phyloP scores from a whole-genome alignment of 1,140 invertebrate genomes.

The Scaptomyza pallida region DNA sequence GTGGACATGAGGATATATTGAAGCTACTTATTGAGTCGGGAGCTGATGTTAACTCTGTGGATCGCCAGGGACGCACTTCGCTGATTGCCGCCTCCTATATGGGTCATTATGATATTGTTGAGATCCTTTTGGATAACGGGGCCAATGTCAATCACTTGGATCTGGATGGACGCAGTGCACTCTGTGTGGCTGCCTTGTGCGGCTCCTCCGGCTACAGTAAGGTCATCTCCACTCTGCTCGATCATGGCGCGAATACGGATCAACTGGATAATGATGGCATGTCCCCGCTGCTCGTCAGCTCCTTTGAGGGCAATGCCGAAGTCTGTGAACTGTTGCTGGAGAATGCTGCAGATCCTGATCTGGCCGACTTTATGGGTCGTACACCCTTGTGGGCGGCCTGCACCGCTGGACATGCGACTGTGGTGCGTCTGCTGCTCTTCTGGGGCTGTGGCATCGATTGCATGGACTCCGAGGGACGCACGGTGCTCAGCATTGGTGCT shows the following conservation, averaged over 20 bases:
- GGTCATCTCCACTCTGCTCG: constrained; percentile 90
- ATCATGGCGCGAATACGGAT: constrained; percentile 93
- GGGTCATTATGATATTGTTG: constrained; percentile 96
- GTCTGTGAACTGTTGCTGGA: constrained; percentile 94
- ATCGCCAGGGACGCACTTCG: constrained; percentile 94
- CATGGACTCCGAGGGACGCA: constrained; percentile 95
- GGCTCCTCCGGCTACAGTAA: constrained; percentile 93
- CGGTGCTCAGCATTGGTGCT: constrained; percentile 93
- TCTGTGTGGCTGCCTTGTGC: constrained; percentile 96
- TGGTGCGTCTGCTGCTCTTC: constrained; percentile 92
- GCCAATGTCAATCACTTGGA: constrained; percentile 95
- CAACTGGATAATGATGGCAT: constrained; percentile 96
- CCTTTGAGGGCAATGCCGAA: constrained; percentile 93
- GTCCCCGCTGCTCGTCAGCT: constrained; percentile 96
- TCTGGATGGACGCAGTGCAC: constrained; percentile 95
- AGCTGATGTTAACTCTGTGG: constrained; percentile 92
- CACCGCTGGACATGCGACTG: constrained; percentile 92
- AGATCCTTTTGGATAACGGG: constrained; percentile 92
- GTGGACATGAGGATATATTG: constrained; percentile 91
- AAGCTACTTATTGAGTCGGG: constrained; percentile 88
- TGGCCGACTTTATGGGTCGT: constrained; percentile 90
- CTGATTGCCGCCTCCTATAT: constrained; percentile 95
- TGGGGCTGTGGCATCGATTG: constrained; percentile 96
- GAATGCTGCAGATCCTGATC: constrained; percentile 94
- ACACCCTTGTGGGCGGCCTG: constrained; percentile 93